phyloP scores from a whole-genome alignment of 2,888 invertebrate genomes.

The Zhuqinia jingwanae region DNA sequence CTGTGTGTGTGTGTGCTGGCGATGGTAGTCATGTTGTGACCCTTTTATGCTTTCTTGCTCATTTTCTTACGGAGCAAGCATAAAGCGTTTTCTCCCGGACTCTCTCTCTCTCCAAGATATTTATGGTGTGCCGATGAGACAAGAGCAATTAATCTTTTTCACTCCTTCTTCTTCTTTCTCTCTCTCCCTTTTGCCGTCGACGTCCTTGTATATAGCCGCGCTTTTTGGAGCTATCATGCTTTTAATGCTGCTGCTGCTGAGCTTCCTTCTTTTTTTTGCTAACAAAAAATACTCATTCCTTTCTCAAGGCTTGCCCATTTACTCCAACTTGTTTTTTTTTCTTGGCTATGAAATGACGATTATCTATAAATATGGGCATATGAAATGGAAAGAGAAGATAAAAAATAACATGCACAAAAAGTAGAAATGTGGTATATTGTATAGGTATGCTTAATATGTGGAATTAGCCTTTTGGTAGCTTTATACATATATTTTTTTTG shows the following conservation, averaged over 20 bases:
- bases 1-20: too few species aligned
- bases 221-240: not conserved
- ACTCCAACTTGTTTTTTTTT: too few species aligned
- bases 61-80: slow-evolving; percentile 30
- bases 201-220: not conserved
- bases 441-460: too few species aligned
- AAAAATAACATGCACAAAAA: too few species aligned
- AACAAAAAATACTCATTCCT: slow-evolving; percentile 20
- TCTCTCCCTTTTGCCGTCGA: not conserved
- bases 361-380: too few species aligned
- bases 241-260: not conserved
- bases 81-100: slow-evolving; percentile 7
- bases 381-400: too few species aligned
- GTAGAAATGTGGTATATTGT: too few species aligned
- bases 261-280: not conserved
- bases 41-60: slow-evolving; percentile 43
- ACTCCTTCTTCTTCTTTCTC: slow-evolving; percentile 62
- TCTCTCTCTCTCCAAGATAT: slow-evolving; percentile 62
- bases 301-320: slow-evolving; percentile 20
- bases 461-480: too few species aligned
- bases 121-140: slow-evolving; percentile 74
- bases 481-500: too few species aligned
- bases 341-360: too few species aligned
- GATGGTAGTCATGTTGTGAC: slow-evolving; percentile 12
- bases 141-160: slow-evolving; percentile 72